Evolutionary conservation across 2,888 invertebrate genomes (phyloP).

Genomic region (Chrysomela aeneicollis): DNA sequence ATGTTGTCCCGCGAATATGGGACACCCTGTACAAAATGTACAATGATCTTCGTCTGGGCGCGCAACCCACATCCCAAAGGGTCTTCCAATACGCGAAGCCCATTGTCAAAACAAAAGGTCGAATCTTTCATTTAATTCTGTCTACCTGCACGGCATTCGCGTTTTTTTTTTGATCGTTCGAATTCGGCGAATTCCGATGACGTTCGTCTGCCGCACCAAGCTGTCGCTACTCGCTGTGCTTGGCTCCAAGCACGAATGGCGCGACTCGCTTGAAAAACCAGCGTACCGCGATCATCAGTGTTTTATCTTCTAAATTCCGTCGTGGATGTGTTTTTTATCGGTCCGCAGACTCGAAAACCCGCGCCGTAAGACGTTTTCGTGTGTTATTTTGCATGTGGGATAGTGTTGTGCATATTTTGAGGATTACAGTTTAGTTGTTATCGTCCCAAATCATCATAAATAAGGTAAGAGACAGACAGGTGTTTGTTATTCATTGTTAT

Average conservation of each 20-base stretch:
- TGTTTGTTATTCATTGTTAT: slow-evolving; percentile 22
- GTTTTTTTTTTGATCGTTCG: slow-evolving; percentile 47
- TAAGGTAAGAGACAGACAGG: slow-evolving; percentile 20
- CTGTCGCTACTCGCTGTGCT: slow-evolving; percentile 23
- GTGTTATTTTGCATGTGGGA: slow-evolving; percentile 12
- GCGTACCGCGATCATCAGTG: slow-evolving; percentile 43
- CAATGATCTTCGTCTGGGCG: no score
- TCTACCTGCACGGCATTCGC: slow-evolving; percentile 20
- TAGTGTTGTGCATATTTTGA: slow-evolving; percentile 16
- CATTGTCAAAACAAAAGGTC: slow-evolving; percentile 36
- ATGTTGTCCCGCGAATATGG: no score
- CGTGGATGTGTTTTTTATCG: slow-evolving; percentile 43
- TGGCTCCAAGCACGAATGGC: slow-evolving; percentile 42
- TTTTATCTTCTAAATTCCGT: slow-evolving; percentile 49
- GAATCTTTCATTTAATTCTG: no score
- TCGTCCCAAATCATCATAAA: slow-evolving; percentile 1
- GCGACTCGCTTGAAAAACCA: slow-evolving; percentile 44
- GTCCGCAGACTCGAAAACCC: slow-evolving; percentile 26
- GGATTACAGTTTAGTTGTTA: slow-evolving; percentile 19
- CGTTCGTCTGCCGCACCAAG: slow-evolving; percentile 48
- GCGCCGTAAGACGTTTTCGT: slow-evolving; percentile 20
- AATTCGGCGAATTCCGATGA: slow-evolving; percentile 49
- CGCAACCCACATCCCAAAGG: background rate
- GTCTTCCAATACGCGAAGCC: background rate
- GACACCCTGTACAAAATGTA: no score